phyloP scores from a whole-genome alignment of 2,888 invertebrate genomes.

The Tachina grossa region DNA sequence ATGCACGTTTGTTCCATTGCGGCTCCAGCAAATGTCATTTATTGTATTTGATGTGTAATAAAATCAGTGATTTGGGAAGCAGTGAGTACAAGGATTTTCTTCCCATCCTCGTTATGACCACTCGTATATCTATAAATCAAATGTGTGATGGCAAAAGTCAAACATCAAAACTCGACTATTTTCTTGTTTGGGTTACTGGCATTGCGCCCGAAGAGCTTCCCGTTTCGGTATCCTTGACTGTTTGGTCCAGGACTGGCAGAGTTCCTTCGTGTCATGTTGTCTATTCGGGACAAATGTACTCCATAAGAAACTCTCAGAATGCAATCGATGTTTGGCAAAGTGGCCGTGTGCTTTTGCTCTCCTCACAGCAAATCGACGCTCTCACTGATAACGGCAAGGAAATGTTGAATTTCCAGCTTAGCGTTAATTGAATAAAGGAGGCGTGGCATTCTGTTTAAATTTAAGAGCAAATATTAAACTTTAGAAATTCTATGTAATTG shows the following conservation, averaged over 20 bases:
- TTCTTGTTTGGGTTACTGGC: constrained; percentile 79
- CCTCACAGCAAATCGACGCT: constrained; percentile 72
- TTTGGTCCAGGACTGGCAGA: constrained; percentile 74
- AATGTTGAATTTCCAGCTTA: constrained; percentile 76
- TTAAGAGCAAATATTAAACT: not conserved
- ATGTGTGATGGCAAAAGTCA: constrained; percentile 58
- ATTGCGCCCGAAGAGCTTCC: constrained; percentile 74
- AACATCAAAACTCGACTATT: constrained; percentile 62
- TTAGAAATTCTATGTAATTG: not conserved
- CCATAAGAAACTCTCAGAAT: constrained; percentile 75
- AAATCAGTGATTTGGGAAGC: constrained; percentile 75
- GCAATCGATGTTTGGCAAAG: constrained; percentile 73
- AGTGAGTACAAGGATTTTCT: constrained; percentile 75
- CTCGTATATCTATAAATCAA: constrained; percentile 74
- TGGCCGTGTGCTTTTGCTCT: constrained; percentile 75
- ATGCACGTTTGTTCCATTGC: constrained; percentile 73
- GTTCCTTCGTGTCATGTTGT: constrained; percentile 75
- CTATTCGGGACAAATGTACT: constrained; percentile 77
- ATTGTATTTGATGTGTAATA: constrained; percentile 77
- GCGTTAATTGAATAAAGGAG: constrained; percentile 71
- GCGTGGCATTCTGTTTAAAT: not conserved
- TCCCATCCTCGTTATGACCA: constrained; percentile 79
- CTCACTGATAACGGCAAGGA: constrained; percentile 75
- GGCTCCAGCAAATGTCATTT: constrained; percentile 76
- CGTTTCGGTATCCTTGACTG: constrained; percentile 75